These are phyloP conservation scores for Cylas formicarius DNA, from an alignment of 1,140 invertebrate species.

Conservation along the genomic window DNA sequence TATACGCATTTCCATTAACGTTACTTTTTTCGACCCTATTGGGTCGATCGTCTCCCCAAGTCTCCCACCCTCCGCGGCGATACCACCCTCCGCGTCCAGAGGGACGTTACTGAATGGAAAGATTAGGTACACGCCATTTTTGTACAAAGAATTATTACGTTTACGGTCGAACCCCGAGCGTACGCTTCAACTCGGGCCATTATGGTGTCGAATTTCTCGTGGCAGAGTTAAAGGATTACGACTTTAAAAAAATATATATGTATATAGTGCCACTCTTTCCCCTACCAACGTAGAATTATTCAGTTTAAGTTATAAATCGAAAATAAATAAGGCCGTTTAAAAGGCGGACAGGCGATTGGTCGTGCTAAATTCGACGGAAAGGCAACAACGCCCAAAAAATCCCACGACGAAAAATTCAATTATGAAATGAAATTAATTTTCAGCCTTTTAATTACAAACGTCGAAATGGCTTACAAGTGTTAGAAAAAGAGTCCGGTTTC, in stretches of 20 bases:
- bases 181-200: too few species aligned
- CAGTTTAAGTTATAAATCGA: neutral
- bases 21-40: too few species aligned
- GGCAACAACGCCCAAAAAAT: slow-evolving; percentile 5
- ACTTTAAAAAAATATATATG: neutral
- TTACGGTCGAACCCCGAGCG: too few species aligned
- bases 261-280: neutral
- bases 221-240: too few species aligned
- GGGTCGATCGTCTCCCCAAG: too few species aligned
- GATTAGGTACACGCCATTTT: too few species aligned
- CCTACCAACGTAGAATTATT: neutral
- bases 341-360: neutral
- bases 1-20: too few species aligned
- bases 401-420: slow-evolving; percentile 31
- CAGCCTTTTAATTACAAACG: slow-evolving; percentile 34
- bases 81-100: too few species aligned
- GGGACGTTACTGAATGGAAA: too few species aligned
- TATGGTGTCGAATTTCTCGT: too few species aligned
- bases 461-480: slow-evolving; percentile 35
- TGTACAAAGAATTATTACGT: too few species aligned
- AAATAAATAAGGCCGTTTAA: neutral
- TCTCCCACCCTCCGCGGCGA: too few species aligned
- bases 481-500: slow-evolving; percentile 33
- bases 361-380: slow-evolving; percentile 1
- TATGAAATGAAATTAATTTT: slow-evolving; percentile 38